Base-by-base conservation (phyloP, 1,140 invertebrate genomes). In the Lineus longissimus region DNA sequence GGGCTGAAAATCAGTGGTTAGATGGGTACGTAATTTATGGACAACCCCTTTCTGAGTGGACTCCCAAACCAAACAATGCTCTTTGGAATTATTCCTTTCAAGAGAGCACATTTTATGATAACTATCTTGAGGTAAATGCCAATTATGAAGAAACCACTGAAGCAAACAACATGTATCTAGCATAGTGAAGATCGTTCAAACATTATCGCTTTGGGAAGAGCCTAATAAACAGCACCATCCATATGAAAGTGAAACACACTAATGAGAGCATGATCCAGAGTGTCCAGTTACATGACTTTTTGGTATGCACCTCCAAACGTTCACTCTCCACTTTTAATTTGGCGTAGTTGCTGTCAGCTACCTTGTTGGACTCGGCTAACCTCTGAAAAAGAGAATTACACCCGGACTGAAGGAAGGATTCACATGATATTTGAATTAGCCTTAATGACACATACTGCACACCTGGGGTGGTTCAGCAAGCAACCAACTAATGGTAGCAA, bases 261-360 rank as follows among this genome's bases (percentile, higher is more conserved):
- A 92, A 83, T 19, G 87, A 85, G 54, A 97, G 82, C 88, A 94
- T 90, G 7, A 95, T 75, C 92, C 92, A 95, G 62, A 96, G 87
- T 92, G 93, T 95, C 82, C 93, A 96, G 76, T 92, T 92, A 86
- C 92, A 95, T 0, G 90, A 90, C 64, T 90, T 89, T 67, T 87
- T 87, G 23, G 90, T 94, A 78, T 94, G 92, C 66, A 91, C 90
- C 72, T 90, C 87, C 27, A 97, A 81, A 74, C 90, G 88, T 9
- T 90, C 86, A 11, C 91, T 90, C 82, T 95, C 92, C 54, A 85
- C 85, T 78, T 90, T 88, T 58, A 97, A 82, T 56, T 89, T 90
- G 22, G 76, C 75, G 69, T 89, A 82, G 79, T 96, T 95, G 2
- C 83, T 81, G 67, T 95, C 92, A 0, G 92, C 90, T 58, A 94